phyloP scores from a whole-genome alignment of 2,797 vertebrate species.

The Esox masquinongy region DNA sequence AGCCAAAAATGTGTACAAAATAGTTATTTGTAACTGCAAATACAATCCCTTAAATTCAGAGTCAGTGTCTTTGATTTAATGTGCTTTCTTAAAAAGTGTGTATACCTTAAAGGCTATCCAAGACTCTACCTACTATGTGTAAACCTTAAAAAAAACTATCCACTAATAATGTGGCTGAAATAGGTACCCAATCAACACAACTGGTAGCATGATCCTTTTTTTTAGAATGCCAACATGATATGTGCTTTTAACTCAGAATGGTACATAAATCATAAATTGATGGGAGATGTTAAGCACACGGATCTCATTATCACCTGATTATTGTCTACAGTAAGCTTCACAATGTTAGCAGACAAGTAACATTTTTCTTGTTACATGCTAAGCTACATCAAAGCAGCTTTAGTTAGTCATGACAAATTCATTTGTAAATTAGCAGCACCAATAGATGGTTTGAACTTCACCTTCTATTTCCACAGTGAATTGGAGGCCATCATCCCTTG shows the following conservation, averaged over 20 bases:
- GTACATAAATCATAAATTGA: too few species aligned
- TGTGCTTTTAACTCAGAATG: not conserved
- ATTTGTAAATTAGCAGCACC: slow-evolving; percentile 50
- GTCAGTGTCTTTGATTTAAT: too few species aligned
- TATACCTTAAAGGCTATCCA: not conserved
- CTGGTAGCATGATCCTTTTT: not conserved
- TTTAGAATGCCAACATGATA: not conserved
- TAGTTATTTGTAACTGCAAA: not conserved
- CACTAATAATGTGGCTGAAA: not conserved
- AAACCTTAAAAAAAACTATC: not conserved
- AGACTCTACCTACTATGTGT: too few species aligned
- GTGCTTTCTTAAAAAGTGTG: too few species aligned
- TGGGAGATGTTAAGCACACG: too few species aligned
- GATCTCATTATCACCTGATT: too few species aligned
- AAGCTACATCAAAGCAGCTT: slow-evolving; percentile 13
- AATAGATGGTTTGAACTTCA: slow-evolving; percentile 64
- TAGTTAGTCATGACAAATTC: slow-evolving; percentile 62
- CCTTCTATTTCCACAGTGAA: slow-evolving; percentile 84
- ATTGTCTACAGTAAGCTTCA: not conserved
- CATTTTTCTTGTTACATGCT: not conserved
- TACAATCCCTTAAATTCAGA: not conserved
- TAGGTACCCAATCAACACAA: not conserved
- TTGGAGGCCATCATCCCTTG: slow-evolving; percentile 73
- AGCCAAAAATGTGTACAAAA: not conserved
- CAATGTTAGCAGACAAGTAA: not conserved